Evolutionary conservation across 1,140 invertebrate species (phyloP).

Genomic region (Dendrolimus punctatus): DNA sequence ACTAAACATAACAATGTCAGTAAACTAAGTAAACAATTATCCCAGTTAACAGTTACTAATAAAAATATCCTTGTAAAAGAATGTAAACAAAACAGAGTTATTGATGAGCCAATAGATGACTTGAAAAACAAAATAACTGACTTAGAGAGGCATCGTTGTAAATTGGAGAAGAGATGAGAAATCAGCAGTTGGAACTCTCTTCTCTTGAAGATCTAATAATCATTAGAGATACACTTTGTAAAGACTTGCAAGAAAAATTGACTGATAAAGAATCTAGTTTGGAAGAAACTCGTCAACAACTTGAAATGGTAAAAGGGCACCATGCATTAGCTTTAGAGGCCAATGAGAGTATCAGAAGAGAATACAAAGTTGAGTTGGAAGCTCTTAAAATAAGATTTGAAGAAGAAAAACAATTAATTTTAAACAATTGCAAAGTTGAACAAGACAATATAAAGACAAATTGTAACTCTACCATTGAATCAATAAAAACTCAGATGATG

Average conservation of each 20-base stretch:
- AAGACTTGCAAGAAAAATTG: constrained; percentile 61
- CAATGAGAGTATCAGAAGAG: constrained; percentile 64
- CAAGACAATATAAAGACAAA: constrained; percentile 50
- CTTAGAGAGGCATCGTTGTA: constrained; percentile 46
- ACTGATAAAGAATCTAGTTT: constrained; percentile 42
- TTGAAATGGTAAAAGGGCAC: constrained; percentile 66
- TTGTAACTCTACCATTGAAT: constrained; percentile 43
- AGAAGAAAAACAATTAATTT: constrained; percentile 56
- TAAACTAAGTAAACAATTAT: constrained; percentile 24
- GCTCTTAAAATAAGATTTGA: constrained; percentile 56
- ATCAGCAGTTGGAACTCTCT: constrained; percentile 53
- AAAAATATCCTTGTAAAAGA: constrained; percentile 18
- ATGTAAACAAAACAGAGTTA: constrained; percentile 15
- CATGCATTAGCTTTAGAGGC: constrained; percentile 65
- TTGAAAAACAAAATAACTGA: constrained; percentile 35
- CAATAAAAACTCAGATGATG: constrained; percentile 34
- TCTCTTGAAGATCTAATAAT: constrained; percentile 57
- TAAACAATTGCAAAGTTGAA: constrained; percentile 47
- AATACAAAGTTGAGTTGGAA: constrained; percentile 64
- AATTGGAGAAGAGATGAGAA: constrained; percentile 52
- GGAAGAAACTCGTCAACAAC: constrained; percentile 53
- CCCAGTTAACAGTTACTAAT: constrained; percentile 23
- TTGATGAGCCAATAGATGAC: constrained; percentile 19
- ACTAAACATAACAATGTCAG: constrained; percentile 22
- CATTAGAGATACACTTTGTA: constrained; percentile 58